These are phyloP conservation scores for Anarsia innoxiella DNA, from an alignment of 2,888 invertebrate genomes.

Conservation along the genomic window DNA sequence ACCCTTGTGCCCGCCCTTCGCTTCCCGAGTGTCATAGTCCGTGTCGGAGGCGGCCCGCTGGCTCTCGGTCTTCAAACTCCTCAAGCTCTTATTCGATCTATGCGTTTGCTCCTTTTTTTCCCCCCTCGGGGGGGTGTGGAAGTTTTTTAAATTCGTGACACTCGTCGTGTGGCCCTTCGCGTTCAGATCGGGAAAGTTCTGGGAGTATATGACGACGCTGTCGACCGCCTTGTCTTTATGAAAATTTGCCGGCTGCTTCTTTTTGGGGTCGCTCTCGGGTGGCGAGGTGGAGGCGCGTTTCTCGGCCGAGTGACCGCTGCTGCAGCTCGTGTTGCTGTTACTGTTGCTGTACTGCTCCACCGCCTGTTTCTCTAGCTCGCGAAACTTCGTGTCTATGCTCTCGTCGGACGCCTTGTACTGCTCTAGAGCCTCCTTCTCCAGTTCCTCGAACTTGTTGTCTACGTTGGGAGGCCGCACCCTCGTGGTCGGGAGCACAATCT, in stretches of 20 bases:
- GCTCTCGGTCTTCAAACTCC: constrained; percentile 44
- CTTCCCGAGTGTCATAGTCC: constrained; percentile 53
- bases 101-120: constrained; percentile 63
- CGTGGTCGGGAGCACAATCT: constrained; percentile 47
- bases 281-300: constrained; percentile 37
- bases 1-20: constrained; percentile 45
- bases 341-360: constrained; percentile 78
- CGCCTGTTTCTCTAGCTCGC: constrained; percentile 79
- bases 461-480: constrained; percentile 46
- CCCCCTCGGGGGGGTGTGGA: constrained; percentile 72
- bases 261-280: constrained; percentile 35
- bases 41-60: constrained; percentile 62
- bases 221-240: constrained; percentile 58
- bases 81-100: constrained; percentile 40
- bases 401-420: constrained; percentile 76
- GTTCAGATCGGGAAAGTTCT: constrained; percentile 64
- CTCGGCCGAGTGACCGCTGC: constrained; percentile 56
- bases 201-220: constrained; percentile 63
- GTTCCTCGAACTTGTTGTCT: constrained; percentile 68
- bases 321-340: constrained; percentile 67
- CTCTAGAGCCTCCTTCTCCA: constrained; percentile 76
- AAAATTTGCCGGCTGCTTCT: constrained; percentile 52
- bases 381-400: constrained; percentile 74
- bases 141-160: constrained; percentile 71
- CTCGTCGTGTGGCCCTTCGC: constrained; percentile 50